These are phyloP conservation scores for Sphinx pinastri DNA, from an alignment of 2,888 invertebrate genomes.

Conservation along the genomic window DNA sequence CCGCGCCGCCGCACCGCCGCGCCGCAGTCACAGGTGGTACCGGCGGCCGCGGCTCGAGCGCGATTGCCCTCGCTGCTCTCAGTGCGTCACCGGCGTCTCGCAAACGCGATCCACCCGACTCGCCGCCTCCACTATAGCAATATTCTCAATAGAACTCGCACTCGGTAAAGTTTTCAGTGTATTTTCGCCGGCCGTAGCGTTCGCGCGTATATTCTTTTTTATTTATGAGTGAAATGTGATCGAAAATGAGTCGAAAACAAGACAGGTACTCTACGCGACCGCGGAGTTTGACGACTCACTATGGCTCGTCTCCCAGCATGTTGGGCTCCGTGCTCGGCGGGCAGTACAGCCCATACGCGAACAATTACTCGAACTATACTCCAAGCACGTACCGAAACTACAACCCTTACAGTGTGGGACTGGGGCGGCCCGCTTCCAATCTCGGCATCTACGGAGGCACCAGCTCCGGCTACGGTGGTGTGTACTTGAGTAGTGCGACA, in stretches of 20 bases:
- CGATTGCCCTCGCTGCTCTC: constrained; percentile 43
- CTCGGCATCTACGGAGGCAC: constrained; percentile 85
- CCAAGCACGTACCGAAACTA: constrained; percentile 73
- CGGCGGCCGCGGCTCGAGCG: constrained; percentile 56
- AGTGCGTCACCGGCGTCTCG: constrained; percentile 64
- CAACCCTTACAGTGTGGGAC: constrained; percentile 74
- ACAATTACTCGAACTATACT: constrained; percentile 68
- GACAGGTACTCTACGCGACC: constrained; percentile 73
- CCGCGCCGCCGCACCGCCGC: constrained; percentile 38
- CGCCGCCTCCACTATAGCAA: constrained; percentile 67
- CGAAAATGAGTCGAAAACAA: constrained; percentile 77
- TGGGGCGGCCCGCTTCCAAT: constrained; percentile 68
- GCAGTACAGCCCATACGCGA: constrained; percentile 69
- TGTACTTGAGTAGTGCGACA: constrained; percentile 85
- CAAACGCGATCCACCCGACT: constrained; percentile 57
- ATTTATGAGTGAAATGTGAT: constrained; percentile 59
- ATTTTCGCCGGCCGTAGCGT: constrained; percentile 65
- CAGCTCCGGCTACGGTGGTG: constrained; percentile 87
- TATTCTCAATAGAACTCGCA: constrained; percentile 74
- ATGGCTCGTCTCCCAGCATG: constrained; percentile 76
- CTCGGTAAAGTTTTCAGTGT: constrained; percentile 69
- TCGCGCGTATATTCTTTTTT: constrained; percentile 53
- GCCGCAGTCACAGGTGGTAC: constrained; percentile 67
- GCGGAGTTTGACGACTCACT: constrained; percentile 71
- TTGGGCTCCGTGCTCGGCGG: constrained; percentile 69